Evolutionary conservation across 2,888 invertebrate genomes (phyloP), one percentile per base, ranked within the genome.

Genomic region (Tillus elongatus): DNA sequence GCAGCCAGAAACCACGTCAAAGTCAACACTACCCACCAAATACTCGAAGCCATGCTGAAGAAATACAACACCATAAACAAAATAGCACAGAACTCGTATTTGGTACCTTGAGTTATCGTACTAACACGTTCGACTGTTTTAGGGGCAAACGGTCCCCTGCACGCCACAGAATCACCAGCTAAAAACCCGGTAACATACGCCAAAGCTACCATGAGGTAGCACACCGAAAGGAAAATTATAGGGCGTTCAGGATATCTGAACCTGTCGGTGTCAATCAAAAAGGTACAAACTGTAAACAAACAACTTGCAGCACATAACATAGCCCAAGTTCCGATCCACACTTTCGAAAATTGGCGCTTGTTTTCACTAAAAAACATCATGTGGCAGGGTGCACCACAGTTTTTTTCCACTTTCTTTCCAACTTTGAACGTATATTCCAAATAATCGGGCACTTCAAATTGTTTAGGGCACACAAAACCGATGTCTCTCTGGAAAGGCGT

Each of bases 171-270:
- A 57, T 91, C 86, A 33, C 85, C 85, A 43, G 86, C 80, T 49
- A 82, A 74, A 68, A 87, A 83, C 3, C 89, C 88, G 47, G 84
- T 83, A 12, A 89, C 82, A 68, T 96, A 96, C 30, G 90, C 89
- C 45, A 89, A 71, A 11, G 95, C 90, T 29, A 96, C 89, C 77
- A 95, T 86, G 52, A 95, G 73, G 64, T 96, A 96, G 65, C 97
- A 97, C 3, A 93, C 82, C 11, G 96, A 92, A 39, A 98, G 70
- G 65, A 95, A 97, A 54, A 97, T 93, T 42, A 98, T 95, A 2
- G 97, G 95, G 49, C 96, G 75, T 66, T 98, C 97, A 8, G 98
- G 97, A 68, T 97, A 98, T 29, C 91, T 80, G 67, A 98, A 98
- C 53, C 97, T 75, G 55, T 89, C 84, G 41, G 90, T 89, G 64